These are phyloP conservation scores for Zoroaster sp. DNA, from an alignment of 53 echinoderm and acorn worm genomes.

Conservation along the genomic window DNA sequence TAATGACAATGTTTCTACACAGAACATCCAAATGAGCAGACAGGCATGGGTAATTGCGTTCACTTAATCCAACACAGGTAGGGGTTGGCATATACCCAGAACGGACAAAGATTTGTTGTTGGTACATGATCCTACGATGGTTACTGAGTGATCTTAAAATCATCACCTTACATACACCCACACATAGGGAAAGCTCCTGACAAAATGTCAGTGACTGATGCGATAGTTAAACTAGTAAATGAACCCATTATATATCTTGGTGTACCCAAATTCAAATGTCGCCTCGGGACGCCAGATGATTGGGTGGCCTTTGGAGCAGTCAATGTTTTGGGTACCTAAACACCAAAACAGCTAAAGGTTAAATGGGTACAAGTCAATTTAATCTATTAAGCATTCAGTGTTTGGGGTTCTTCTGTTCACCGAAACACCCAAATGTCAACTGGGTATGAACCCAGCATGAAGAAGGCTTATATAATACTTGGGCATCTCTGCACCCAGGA, in stretches of 20 bases:
- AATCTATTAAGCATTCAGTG: neutral
- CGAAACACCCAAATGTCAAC: constrained; percentile 21
- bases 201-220: neutral
- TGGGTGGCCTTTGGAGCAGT: neutral
- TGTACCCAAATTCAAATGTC: neutral
- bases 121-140: neutral
- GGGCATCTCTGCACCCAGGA: neutral
- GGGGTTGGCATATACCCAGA: too few species aligned
- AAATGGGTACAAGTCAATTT: neutral
- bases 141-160: too few species aligned
- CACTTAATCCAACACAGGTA: too few species aligned
- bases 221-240: neutral
- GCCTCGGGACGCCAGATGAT: neutral
- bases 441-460: neutral
- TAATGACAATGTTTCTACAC: too few species aligned
- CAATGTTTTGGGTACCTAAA: neutral
- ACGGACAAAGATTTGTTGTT: too few species aligned
- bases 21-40: too few species aligned
- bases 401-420: neutral
- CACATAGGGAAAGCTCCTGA: neutral
- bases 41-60: too few species aligned
- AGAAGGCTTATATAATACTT: neutral
- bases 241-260: neutral
- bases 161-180: neutral
- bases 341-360: neutral